phyloP scores from a whole-genome alignment of 1,140 invertebrate species.

The Aphelenchoides avenae region DNA sequence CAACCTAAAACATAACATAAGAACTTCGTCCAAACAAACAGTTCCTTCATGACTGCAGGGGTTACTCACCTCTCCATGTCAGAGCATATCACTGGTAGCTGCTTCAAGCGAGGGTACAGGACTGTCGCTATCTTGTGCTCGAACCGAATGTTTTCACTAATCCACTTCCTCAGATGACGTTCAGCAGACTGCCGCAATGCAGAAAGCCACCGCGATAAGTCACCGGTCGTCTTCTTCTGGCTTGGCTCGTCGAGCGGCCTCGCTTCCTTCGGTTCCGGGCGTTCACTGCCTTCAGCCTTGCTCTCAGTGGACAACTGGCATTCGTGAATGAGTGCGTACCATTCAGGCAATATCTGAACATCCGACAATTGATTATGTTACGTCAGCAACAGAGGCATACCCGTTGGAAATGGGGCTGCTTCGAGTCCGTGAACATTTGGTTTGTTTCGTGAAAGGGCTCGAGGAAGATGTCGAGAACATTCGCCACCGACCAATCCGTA shows the following conservation, averaged over 20 bases:
- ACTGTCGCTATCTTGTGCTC: conserved; percentile 43
- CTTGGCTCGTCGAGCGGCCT: neutral
- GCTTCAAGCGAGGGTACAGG: conserved; percentile 36
- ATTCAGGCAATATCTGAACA: conserved; percentile 36
- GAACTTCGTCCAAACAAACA: neutral
- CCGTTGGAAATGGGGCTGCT: conserved; percentile 35
- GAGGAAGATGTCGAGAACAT: conserved; percentile 35
- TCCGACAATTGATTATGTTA: conserved; percentile 1
- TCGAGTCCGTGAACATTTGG: conserved; percentile 30
- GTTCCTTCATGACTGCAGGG: no score
- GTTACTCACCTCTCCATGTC: conserved; percentile 31
- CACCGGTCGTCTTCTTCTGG: neutral
- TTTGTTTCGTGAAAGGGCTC: conserved; percentile 43
- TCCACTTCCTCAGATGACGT: conserved; percentile 31
- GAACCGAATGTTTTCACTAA: conserved; percentile 20
- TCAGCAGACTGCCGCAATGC: conserved; percentile 17
- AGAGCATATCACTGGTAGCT: conserved; percentile 42
- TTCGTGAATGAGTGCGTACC: conserved; percentile 40
- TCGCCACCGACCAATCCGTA: conserved; percentile 25
- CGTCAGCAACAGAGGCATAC: conserved; percentile 5
- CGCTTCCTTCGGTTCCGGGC: no score
- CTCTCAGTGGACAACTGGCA: no score
- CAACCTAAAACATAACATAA: conserved; percentile 15
- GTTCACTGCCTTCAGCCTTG: conserved; percentile 4
- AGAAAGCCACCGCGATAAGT: conserved; percentile 14